Base-by-base conservation (phyloP, 2,888 invertebrate species). In the Zygogramma bicolorata region DNA sequence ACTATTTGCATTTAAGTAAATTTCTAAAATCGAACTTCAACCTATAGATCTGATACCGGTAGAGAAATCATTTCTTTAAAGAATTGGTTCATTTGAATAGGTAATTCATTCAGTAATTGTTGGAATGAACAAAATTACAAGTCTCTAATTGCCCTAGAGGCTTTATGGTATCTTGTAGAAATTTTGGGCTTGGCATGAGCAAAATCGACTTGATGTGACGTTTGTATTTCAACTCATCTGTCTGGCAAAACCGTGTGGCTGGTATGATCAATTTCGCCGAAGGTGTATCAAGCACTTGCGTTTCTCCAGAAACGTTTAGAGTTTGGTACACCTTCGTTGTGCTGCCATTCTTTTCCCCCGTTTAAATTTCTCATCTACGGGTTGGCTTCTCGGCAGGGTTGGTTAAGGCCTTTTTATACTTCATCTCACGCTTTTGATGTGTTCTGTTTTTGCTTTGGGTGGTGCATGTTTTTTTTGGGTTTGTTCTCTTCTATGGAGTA, bases 211-310 rank as follows among this genome's bases (percentile, higher is more conserved):
- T 85, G 82, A 80, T 80, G 78, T 81, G 53, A 61, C 68, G 72
- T 75, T 76, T 66, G 22, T 66, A 65, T 58, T 49, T 42, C 40
- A 42, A 81, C 85, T 87, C 87, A 86, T 88, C 87, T 88, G 87
- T 87, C 87, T 85, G 86, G 86, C 84, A 84, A 84, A 81, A 81
- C 87, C 86, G 87, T 87, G 84, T 85, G 85, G 84, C 80, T 86
- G 86, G 85, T 82, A 83, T 58, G 77, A 68, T 72, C 75, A 75
- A 74, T 79, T 75, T 66, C 59, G 40, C 25, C 79, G 82, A 81
- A 84, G 81, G 78, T 85, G 81, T 77, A 83, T 82, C 80, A 80
- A 74, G 79, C 76, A 80, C 83, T 83, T 75, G 58, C 69, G 38
- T 75, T 77, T 75, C 66, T 38, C 13, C 10, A 71, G 73, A 74